Conservation (phyloP, 2,113 vertebrate species). For the Ia io region DNA sequence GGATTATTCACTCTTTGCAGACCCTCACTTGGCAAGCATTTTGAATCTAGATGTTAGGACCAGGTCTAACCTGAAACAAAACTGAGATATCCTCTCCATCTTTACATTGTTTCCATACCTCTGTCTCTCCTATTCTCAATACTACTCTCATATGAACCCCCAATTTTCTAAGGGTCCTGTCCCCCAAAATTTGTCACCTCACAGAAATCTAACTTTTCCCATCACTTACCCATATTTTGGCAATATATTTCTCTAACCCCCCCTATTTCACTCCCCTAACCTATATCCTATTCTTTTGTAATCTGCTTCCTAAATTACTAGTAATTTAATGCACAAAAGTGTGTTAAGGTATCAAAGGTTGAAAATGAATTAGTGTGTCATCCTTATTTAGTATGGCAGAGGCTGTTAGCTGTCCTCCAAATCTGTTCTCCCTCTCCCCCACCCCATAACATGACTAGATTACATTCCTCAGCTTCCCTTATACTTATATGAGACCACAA, state of each 20-base stretch:
- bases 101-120: background rate
- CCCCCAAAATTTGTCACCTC: background rate
- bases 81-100: background rate
- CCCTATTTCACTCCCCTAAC: background rate
- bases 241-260: background rate
- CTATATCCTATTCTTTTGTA: conserved; percentile 22
- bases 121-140: background rate
- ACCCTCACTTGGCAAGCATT: background rate
- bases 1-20: background rate
- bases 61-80: background rate
- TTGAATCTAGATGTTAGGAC: background rate
- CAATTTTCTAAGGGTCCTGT: background rate
- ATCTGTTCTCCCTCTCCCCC: background rate
- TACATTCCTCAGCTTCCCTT: background rate
- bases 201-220: background rate
- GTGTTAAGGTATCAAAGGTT: background rate
- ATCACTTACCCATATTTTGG: background rate
- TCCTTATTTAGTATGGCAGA: background rate
- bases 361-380: conserved; percentile 20
- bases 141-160: background rate
- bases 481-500: background rate
- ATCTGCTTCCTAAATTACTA: conserved; percentile 27
- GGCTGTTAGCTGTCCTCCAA: background rate
- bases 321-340: conserved; percentile 43
- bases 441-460: background rate